Base-by-base conservation (phyloP, 2,888 invertebrate genomes). In the Sesia bembeciformis region DNA sequence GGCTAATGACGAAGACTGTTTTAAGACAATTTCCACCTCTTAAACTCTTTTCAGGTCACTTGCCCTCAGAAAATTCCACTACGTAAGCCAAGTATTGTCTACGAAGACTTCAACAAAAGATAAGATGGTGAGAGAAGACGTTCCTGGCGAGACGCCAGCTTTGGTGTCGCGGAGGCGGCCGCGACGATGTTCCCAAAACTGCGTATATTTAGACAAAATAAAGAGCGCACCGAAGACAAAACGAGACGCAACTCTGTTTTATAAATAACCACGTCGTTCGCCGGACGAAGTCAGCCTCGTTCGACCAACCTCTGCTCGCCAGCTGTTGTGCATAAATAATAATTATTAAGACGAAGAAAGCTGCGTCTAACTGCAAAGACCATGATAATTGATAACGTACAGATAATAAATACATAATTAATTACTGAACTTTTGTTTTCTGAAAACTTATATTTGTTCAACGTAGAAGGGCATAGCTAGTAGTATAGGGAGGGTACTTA, bases 121-220 rank as follows among this genome's bases (percentile, higher is more conserved):
- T 75, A 79, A 77, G 73, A 70, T 69, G 65, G 72, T 68, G 71
- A 78, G 76, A 78, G 81, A 79, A 80, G 81, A 81, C 75, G 75
- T 72, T 66, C 62, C 72, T 88, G 88, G 87, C 84, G 60, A 43
- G 46, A n/a, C 62, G 86, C 87, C 89, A 88, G 73, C 64, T 62
- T 66, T 72, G 78, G 70, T 84, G 87, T 84, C 86, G 86, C 81
- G 77, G 74, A 78, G 80, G 78, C 78, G 74, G 74, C 81, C 81
- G 70, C 84, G 56, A 60, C 57, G 59, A 84, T 81, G 89, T 84
- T 88, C 88, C 89, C 88, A 87, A 89, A 89, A 88, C 88, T 87
- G 84, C 86, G 88, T 89, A 89, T 89, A 88, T 88, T 89, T 89
- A 88, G 88, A 89, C 86, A 88, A 89, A 89, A 89, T 89, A 88